Base-by-base conservation (phyloP, 1,140 invertebrate genomes). In the Macrostomum lignano region DNA sequence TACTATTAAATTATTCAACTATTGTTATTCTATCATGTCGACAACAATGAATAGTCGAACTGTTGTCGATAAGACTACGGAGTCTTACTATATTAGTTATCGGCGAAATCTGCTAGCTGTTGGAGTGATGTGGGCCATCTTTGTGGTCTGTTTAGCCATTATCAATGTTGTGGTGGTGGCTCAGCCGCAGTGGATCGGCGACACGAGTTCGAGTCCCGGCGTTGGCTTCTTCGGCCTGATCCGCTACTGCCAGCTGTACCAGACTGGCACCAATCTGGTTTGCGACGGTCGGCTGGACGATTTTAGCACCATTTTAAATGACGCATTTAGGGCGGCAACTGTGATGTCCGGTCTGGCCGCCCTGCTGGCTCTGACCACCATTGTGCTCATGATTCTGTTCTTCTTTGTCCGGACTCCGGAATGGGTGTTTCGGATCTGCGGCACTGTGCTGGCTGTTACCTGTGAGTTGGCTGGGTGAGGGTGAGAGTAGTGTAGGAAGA, bases 391-490 rank as follows among this genome's bases (percentile, higher is more conserved):
- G 28, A 72, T 93, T 66, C 60, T 88, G 15, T 67, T 91, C 40
- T 84, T 91, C 59, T 75, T 86, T 58, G 81, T 91, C 54, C 73
- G 78, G 51, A 74, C 74, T 44, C 72, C 76, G n/a, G 77, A 74
- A 2, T 79, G 73, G 7, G 79, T 88, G 7, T 86, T 82, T 51
- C 70, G 76, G 46, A 67, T 88, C 33, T 86, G 77, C 49, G 81
- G 72, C 20, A 81, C 75, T 74, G 65, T 88, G 59, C 82, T 93
- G 58, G 60, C 81, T 7, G 60, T 84, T 42, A 81, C 78, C 56
- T 78, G 84, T 91, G 58, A 66, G 65, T 58, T 35, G 25, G 17
- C n/a, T n/a, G n/a, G n/a, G 9, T 31, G 15, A 11, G n/a, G 25
- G 23, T 24, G 23, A 10, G n/a, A n/a, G n/a, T n/a, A n/a, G n/a